Evolutionary conservation across 2,797 vertebrate genomes (phyloP), one percentile per base, ranked within the genome.

Genomic region (Austrolebias charrua): DNA sequence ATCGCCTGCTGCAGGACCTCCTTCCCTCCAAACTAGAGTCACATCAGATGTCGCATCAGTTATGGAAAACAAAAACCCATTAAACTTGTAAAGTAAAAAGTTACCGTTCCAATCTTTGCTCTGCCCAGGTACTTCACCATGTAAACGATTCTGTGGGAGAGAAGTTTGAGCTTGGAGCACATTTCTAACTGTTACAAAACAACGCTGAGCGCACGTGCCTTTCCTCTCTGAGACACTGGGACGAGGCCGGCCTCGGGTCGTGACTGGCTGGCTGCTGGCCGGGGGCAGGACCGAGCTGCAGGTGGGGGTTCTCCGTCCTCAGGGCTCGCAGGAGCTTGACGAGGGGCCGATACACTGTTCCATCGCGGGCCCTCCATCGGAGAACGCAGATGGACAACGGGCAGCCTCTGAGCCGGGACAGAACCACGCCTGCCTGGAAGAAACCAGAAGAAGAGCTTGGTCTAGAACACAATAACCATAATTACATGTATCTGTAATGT

Each of bases 1-100:
- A 94, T 93, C 1, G 87, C 91, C 5, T 65, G 16, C 68, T 92
- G 93, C 59, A 96, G 71, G 60, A 95, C 90, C 59, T 95, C 94
- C 71, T 95, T 95, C 40, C 92, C 92, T 53, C 95, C 94, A 8
- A 79, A 87, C 94, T 96, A 1, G 63, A 46, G 45, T 24, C n/a
- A 65, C 1, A 70, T 4, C 13, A 55, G 14, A 28, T 38, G 12
- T 65, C 1, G 55, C 3, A 29, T 4, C 0, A 10, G 5, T 57
- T 40, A 48, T 4, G n/a, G 6, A 3, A 40, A 1, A n/a, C 2
- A 6, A 33, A 5, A 33, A 24, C 2, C 3, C 24, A 33, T 33
- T 53, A 10, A 0, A 45, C 5, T 48, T 1, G 28, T 31, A 29
- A 53, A 29, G 2, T 20, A 18, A 54, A 47, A 16, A 62, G 38